A percentile compares a stretch with the other conserved stretches of the same genome.
Conservation (phyloP, 2,797 vertebrate species). For the Pogonophryne albipinna region DNA sequence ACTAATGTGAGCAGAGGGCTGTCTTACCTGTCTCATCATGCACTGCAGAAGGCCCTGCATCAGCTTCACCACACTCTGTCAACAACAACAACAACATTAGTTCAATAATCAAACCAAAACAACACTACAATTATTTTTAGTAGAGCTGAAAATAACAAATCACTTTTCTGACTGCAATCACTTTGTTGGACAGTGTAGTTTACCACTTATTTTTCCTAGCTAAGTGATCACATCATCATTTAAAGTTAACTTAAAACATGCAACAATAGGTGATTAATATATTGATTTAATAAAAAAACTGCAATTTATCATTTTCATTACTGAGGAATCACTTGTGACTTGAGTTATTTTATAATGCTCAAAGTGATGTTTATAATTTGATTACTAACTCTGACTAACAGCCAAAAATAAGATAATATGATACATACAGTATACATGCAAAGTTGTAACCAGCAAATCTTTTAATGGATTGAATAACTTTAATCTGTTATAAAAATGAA, state of each 20-base stretch:
- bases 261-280: neutral
- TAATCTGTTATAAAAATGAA: neutral
- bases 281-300: neutral
- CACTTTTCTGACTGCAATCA: neutral
- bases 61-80: constrained; percentile 97
- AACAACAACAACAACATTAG: constrained; percentile 39
- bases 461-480: neutral
- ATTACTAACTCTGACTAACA: neutral
- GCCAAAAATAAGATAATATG: neutral
- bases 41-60: constrained; percentile 98
- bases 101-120: neutral
- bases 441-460: neutral
- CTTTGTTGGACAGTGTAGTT: too few relatives aligned
- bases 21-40: constrained; percentile 98
- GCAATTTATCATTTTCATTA: neutral
- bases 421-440: neutral
- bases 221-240: too few relatives aligned
- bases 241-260: neutral
- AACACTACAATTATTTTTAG: neutral
- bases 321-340: neutral
- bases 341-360: neutral
- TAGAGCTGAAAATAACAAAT: neutral
- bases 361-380: neutral
- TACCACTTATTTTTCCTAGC: too few relatives aligned
- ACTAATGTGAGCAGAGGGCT: neutral